A percentile compares a stretch with the other conserved stretches of the same genome.
Evolutionary conservation across 2,113 vertebrate species (phyloP).

Genomic region (Coryphaenoides rupestris): DNA sequence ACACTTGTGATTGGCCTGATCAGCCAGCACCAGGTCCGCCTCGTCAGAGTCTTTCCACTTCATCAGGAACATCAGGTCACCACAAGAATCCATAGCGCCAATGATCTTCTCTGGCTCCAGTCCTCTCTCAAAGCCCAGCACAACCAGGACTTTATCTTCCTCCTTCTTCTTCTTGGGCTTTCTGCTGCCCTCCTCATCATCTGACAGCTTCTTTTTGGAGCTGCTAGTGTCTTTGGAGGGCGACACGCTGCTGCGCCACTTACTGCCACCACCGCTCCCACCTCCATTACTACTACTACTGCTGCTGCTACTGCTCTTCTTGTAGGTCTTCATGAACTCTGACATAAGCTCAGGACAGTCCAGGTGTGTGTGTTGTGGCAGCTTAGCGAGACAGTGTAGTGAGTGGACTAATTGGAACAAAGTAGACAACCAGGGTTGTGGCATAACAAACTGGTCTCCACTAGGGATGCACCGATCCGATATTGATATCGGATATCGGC

Average conservation of each 20-base stretch:
- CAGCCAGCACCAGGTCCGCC: too few species aligned
- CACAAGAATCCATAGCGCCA: constrained; percentile 92
- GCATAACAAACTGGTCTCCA: too few species aligned
- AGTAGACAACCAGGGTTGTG: too few species aligned
- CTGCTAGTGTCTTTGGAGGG: constrained; percentile 38
- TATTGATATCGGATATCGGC: too few species aligned
- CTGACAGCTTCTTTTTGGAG: constrained; percentile 82
- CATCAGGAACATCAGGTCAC: constrained; percentile 96
- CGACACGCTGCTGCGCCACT: constrained; percentile 39
- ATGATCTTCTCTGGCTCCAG: constrained; percentile 97
- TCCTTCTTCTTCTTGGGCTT: constrained; percentile 92
- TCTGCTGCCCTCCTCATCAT: constrained; percentile 79
- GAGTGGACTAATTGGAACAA: too few species aligned
- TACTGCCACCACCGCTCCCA: constrained; percentile 66
- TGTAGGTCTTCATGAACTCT: constrained; percentile 95
- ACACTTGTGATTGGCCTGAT: too few species aligned
- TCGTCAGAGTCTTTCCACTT: too few species aligned
- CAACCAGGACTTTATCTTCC: constrained; percentile 81
- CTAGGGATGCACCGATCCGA: too few species aligned
- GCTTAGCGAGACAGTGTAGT: too few species aligned
- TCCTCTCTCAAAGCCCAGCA: constrained; percentile 90
- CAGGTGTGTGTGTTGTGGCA: too few species aligned
- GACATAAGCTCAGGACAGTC: constrained; percentile 92
- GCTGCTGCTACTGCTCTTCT: constrained; percentile 83
- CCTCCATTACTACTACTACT: too few species aligned